These are phyloP conservation scores for Embidobia sp. DNA, from an alignment of 2,888 invertebrate species.

Conservation along the genomic window DNA sequence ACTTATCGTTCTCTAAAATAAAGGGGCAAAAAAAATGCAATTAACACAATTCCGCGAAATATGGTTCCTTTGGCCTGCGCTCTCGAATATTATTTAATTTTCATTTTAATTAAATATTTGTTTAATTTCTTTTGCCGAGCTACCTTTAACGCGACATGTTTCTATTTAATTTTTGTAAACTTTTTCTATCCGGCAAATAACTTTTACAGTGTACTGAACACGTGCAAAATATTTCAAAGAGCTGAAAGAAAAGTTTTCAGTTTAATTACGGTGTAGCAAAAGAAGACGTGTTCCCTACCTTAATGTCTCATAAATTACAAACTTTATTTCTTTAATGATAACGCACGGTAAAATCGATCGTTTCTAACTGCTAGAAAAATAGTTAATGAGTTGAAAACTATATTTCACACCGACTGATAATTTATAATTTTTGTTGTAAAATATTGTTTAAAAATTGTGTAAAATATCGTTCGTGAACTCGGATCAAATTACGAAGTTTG, in stretches of 20 bases:
- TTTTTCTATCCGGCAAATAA: constrained; percentile 36
- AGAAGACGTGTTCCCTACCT: constrained; percentile 17
- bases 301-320: constrained; percentile 42
- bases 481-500: no score
- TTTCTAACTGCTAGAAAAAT: neutral
- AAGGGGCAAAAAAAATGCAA: constrained; percentile 15
- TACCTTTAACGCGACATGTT: constrained; percentile 20
- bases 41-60: constrained; percentile 6
- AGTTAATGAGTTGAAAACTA: no score
- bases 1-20: no score
- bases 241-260: constrained; percentile 31
- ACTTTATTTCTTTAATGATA: constrained; percentile 24
- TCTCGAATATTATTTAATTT: constrained; percentile 11
- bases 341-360: neutral
- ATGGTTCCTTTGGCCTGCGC: neutral
- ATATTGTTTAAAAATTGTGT: no score
- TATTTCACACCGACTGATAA: no score
- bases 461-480: no score
- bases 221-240: constrained; percentile 42
- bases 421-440: no score
- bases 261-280: constrained; percentile 33
- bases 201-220: constrained; percentile 25
- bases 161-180: constrained; percentile 25
- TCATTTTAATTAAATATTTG: constrained; percentile 26
- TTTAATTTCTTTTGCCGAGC: constrained; percentile 8